A percentile compares a stretch with the other conserved stretches of the same genome.
phyloP scores from a whole-genome alignment of 1,140 invertebrate species.

The Drosophila mayri region DNA sequence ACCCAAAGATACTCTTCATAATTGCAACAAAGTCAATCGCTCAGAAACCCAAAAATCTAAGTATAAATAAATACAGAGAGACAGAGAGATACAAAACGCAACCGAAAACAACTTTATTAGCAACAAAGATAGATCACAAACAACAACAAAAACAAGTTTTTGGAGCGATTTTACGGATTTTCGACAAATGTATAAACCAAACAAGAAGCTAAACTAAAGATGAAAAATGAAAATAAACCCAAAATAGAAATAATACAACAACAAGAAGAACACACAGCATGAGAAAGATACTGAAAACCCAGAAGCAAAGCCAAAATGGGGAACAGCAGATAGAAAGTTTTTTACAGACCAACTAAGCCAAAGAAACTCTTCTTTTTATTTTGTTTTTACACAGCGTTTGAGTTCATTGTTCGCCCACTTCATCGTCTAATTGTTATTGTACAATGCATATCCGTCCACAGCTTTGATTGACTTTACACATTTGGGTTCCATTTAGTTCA shows the following conservation, averaged over 20 bases:
- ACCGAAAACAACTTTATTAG: slow-evolving; percentile 67
- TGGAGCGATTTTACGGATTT: slow-evolving; percentile 81
- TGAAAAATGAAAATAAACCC: slow-evolving; percentile 57
- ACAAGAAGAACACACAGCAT: slow-evolving; percentile 28
- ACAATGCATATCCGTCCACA: slow-evolving; percentile 78
- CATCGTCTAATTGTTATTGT: slow-evolving; percentile 56
- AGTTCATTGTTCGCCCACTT: slow-evolving; percentile 18
- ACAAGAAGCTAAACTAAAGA: slow-evolving; percentile 28
- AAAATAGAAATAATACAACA: slow-evolving; percentile 54
- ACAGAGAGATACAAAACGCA: slow-evolving; percentile 25
- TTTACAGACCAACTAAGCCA: slow-evolving; percentile 33
- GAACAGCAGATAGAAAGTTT: slow-evolving; percentile 43
- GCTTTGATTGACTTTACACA: slow-evolving; percentile 52
- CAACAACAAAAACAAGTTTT: slow-evolving; percentile 68
- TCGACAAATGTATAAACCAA: slow-evolving; percentile 75
- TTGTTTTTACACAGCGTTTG: slow-evolving; percentile 29
- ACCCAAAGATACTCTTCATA: slow-evolving; percentile 50
- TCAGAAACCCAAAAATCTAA: slow-evolving; percentile 43
- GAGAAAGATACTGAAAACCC: slow-evolving; percentile 18
- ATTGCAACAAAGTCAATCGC: slow-evolving; percentile 62
- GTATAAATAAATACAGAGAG: slow-evolving; percentile 6
- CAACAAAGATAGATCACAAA: slow-evolving; percentile 54
- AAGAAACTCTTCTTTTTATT: slow-evolving; percentile 10
- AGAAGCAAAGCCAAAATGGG: neutral
- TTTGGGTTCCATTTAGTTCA: slow-evolving; percentile 34